Evolutionary conservation across 2,113 vertebrate species (phyloP).

Genomic region (Mohoua ochrocephala): DNA sequence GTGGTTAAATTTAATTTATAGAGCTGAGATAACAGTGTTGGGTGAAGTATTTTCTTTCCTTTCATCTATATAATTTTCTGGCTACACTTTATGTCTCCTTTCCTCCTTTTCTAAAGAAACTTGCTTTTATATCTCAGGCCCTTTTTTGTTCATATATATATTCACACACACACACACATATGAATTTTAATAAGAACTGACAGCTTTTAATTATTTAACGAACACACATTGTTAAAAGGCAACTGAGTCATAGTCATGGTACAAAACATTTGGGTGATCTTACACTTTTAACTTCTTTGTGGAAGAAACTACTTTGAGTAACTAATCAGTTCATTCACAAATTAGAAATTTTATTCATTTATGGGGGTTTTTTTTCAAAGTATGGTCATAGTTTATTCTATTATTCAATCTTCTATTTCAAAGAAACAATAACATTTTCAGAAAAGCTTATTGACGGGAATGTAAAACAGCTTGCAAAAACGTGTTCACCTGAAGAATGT

Average conservation of each 20-base stretch:
- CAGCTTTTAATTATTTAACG: neutral
- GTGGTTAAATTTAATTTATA: neutral
- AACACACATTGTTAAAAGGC: neutral
- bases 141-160: neutral
- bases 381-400: neutral
- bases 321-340: neutral
- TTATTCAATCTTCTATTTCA: neutral
- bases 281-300: neutral
- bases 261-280: neutral
- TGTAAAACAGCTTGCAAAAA: neutral
- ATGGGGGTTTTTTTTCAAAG: rapidly evolving
- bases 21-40: neutral
- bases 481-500: neutral
- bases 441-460: neutral
- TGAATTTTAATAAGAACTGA: neutral
- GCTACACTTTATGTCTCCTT: neutral
- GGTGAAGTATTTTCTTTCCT: neutral
- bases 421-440: neutral
- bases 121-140: neutral
- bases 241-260: neutral
- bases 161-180: neutral
- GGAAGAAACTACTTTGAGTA: neutral
- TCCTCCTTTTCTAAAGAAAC: neutral
- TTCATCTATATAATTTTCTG: neutral
- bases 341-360: neutral